phyloP scores from a whole-genome alignment of 1,140 invertebrate genomes.

The Aphelenchoides fujianensis region DNA sequence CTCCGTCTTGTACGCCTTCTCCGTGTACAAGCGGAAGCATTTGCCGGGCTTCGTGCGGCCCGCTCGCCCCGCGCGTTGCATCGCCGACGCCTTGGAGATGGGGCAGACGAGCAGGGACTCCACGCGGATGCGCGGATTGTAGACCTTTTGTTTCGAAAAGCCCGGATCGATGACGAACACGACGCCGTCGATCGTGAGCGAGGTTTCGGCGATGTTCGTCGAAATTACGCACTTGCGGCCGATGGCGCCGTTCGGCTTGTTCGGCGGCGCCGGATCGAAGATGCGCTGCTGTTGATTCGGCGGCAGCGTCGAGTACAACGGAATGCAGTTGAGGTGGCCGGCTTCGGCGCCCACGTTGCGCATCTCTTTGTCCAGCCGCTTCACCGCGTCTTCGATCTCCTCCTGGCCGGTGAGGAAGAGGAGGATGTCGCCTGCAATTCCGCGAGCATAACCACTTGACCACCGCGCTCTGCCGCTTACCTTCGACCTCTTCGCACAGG shows the following conservation, averaged over 20 bases:
- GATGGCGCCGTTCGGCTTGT: conserved; percentile 85
- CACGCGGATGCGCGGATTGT: conserved; percentile 92
- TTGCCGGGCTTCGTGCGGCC: conserved; percentile 94
- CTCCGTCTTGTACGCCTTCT: conserved; percentile 95
- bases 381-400: conserved; percentile 99
- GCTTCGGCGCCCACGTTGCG: conserved; percentile 93
- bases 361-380: conserved; percentile 90
- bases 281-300: conserved; percentile 95
- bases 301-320: conserved; percentile 93
- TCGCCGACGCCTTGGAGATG: conserved; percentile 98
- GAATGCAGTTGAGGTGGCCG: conserved; percentile 95
- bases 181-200: conserved; percentile 98
- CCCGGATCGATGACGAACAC: conserved; percentile 99
- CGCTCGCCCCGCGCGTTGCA: conserved; percentile 85
- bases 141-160: conserved; percentile 98
- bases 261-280: conserved; percentile 85
- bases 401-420: conserved; percentile 90
- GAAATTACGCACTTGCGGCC: conserved; percentile 77
- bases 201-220: conserved; percentile 99
- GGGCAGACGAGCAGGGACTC: conserved; percentile 95
- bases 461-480: too few species aligned
- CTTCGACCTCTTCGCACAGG: conserved; percentile 97
- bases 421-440: conserved; percentile 83
- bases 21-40: conserved; percentile 95
- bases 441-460: too few species aligned